Percentiles rank a stretch among this genome's conserved stretches.
phyloP scores from a whole-genome alignment of 1,140 invertebrate genomes.

The Lerema accius region DNA sequence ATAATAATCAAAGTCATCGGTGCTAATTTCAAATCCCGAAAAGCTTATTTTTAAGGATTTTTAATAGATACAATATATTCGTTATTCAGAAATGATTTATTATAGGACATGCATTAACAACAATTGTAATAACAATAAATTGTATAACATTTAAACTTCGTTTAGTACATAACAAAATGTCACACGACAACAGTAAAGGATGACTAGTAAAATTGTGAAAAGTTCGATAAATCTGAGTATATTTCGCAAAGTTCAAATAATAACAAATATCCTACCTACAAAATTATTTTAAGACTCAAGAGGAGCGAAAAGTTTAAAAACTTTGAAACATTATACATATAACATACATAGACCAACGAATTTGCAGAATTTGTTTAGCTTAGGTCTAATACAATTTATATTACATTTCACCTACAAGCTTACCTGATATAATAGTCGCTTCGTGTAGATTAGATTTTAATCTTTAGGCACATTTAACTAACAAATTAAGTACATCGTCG shows the following conservation, averaged over 20 bases:
- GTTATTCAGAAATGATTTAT: slow-evolving; percentile 61
- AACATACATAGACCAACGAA: slow-evolving; percentile 9
- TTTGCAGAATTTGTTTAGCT: slow-evolving; percentile 14
- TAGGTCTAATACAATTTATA: slow-evolving; percentile 18
- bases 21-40: too few relatives aligned
- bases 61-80: not conserved
- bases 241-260: slow-evolving; percentile 8
- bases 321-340: slow-evolving; percentile 22
- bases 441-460: slow-evolving; percentile 14
- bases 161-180: slow-evolving; percentile 54
- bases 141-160: slow-evolving; percentile 57
- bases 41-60: too few relatives aligned
- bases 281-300: slow-evolving; percentile 24
- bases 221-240: slow-evolving; percentile 15
- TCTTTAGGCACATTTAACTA: slow-evolving; percentile 24
- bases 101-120: slow-evolving; percentile 61
- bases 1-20: too few relatives aligned
- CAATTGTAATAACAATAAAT: slow-evolving; percentile 58
- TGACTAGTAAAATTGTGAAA: slow-evolving; percentile 49
- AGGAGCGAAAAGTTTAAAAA: slow-evolving; percentile 11
- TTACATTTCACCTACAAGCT: slow-evolving; percentile 17
- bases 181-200: slow-evolving; percentile 58
- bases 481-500: slow-evolving; percentile 6
- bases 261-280: slow-evolving; percentile 11
- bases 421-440: slow-evolving; percentile 13